Conservation (phyloP, 2,113 vertebrate species). For the Calyptommatus sinebrachiatus region DNA sequence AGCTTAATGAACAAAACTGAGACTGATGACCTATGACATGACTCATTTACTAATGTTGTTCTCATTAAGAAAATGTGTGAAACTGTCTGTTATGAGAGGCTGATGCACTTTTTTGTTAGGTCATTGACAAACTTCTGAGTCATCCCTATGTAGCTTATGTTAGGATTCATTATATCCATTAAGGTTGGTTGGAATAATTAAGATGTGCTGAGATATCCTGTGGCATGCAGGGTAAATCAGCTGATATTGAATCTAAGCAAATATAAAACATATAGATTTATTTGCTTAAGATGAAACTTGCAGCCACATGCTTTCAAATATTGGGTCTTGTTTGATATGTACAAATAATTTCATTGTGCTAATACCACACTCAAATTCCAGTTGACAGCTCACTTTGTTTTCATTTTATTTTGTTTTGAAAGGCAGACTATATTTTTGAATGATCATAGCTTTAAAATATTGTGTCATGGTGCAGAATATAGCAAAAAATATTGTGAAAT, state of each 20-base stretch:
- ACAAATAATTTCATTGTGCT: background rate
- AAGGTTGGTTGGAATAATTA: conserved; percentile 27
- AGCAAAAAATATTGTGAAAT: background rate
- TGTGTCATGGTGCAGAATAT: background rate
- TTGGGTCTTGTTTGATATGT: fast-evolving
- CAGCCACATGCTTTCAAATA: background rate
- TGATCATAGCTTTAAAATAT: background rate
- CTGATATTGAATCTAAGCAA: conserved; percentile 5
- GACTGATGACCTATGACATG: background rate
- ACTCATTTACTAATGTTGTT: background rate
- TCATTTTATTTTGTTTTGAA: background rate
- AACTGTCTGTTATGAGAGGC: conserved; percentile 16
- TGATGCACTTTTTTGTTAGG: background rate
- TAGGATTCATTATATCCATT: background rate
- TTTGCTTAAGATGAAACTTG: conserved; percentile 2
- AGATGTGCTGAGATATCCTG: background rate
- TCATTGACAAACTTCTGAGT: background rate
- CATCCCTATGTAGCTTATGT: background rate
- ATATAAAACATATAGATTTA: background rate
- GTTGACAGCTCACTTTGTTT: background rate
- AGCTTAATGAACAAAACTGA: background rate
- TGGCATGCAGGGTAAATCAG: conserved; percentile 38
- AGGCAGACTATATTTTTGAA: background rate
- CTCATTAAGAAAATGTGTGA: background rate
- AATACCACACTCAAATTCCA: background rate